These are phyloP conservation scores for Babyrousa celebensis DNA, from an alignment of 2,797 vertebrate species.

Conservation along the genomic window DNA sequence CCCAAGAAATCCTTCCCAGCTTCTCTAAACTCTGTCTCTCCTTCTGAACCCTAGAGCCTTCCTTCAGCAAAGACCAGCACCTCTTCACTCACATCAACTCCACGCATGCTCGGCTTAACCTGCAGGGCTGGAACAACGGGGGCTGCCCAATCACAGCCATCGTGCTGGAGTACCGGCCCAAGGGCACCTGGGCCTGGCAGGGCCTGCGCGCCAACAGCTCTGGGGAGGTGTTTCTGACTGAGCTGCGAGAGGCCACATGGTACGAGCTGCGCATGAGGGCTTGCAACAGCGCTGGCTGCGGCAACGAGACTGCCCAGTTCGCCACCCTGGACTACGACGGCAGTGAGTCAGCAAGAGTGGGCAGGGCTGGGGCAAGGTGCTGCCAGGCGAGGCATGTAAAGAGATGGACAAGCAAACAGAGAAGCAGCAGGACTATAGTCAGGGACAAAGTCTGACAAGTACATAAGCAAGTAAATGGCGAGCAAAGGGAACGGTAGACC, in stretches of 20 bases:
- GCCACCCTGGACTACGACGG: slow-evolving; percentile 98
- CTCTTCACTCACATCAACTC: slow-evolving; percentile 99
- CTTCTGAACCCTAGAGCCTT: slow-evolving; percentile 91
- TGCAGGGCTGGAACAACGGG: slow-evolving; percentile 98
- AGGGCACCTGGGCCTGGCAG: slow-evolving; percentile 98
- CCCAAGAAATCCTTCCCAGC: neutral
- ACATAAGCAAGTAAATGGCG: neutral
- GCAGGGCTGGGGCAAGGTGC: neutral
- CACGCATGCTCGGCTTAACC: slow-evolving; percentile 97
- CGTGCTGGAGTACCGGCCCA: slow-evolving; percentile 97
- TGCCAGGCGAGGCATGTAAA: neutral
- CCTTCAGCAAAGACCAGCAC: slow-evolving; percentile 99
- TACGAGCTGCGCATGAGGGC: slow-evolving; percentile 99
- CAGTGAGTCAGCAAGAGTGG: slow-evolving; percentile 93
- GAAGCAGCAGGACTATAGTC: neutral
- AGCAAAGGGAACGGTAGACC: neutral
- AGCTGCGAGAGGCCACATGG: slow-evolving; percentile 98
- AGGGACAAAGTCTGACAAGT: neutral
- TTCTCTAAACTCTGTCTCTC: slow-evolving; percentile 52
- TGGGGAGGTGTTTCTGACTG: slow-evolving; percentile 96
- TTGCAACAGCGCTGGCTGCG: slow-evolving; percentile 99
- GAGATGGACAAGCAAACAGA: neutral
- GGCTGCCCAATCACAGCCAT: slow-evolving; percentile 98
- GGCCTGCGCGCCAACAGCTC: slow-evolving; percentile 96
- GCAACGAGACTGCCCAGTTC: slow-evolving; percentile 97